Base-by-base conservation (phyloP, 2,888 invertebrate species). In the Rotaria magnacalcarata region DNA sequence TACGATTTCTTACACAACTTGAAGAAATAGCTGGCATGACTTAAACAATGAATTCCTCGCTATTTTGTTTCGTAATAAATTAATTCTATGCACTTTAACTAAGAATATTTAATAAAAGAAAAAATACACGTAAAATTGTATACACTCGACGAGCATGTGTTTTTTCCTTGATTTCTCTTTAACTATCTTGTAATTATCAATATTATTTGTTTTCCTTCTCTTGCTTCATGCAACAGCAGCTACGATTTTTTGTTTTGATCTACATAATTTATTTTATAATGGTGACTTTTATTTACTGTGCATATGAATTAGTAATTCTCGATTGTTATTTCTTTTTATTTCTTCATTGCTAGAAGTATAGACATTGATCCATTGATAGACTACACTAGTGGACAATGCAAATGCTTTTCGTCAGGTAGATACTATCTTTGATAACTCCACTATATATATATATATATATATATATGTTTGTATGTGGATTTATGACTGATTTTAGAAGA, bases 21-120 rank as follows among this genome's bases (percentile, higher is more conserved):
- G 86, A 86, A 43, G 86, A 86, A 74, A 43, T 80, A 1, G 85
- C 41, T 60, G 85, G 86, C 21, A 27, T 85, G 50, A 34, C 56
- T 47, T 84, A 84, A 60, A 54, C 11, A 19, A 47, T 47, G 7
- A 27, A 54, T 21, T 21, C 2, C 21, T 21, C 54, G 1, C 2
- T 21, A 6, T 2, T 24, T 60, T 60, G 8, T n/a, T 60, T 3
- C 58, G 11, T 67, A 24, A 34, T 67, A 19, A 67, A 34, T 67
- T 5, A 34, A 67, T 19, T 41, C 67, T 41, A 14, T 41, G 14
- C 34, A 41, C 27, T 27, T 67, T 6, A 27, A 67, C 34, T 0
- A 24, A 67, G 4, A 67, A 34, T 34, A 67, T 16, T 67, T 10
- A 34, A 27, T 34, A 67, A 67, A 5, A 41, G 6, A 19, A 16